Conservation (phyloP, 23 tunicate genomes). For the Ciona savignyi region DNA sequence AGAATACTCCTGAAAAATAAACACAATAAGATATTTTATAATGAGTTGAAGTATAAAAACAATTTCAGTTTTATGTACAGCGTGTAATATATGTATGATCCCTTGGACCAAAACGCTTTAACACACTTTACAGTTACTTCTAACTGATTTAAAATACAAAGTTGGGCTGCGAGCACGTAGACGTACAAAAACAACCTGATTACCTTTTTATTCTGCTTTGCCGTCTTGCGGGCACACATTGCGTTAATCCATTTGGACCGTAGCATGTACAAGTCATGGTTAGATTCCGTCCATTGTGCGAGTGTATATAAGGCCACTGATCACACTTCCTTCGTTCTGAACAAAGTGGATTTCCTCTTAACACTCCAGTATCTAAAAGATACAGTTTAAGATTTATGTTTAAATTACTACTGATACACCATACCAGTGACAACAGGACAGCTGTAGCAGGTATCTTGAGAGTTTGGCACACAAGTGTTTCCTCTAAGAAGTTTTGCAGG, state of each 20-base stretch:
- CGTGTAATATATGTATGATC: too few relatives aligned
- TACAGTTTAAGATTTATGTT: too few relatives aligned
- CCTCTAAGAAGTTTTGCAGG: background rate
- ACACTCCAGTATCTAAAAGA: background rate
- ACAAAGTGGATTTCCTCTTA: slow-evolving; percentile 13
- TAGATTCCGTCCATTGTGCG: background rate
- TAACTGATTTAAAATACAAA: too few relatives aligned
- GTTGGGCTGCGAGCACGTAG: too few relatives aligned
- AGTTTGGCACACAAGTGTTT: background rate
- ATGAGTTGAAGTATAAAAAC: too few relatives aligned
- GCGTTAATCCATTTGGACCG: slow-evolving; percentile 15
- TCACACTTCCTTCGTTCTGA: slow-evolving; percentile 7
- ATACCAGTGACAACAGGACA: background rate
- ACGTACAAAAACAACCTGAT: too few relatives aligned
- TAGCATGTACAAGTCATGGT: slow-evolving; percentile 16
- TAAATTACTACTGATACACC: background rate
- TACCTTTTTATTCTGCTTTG: background rate
- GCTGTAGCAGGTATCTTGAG: background rate
- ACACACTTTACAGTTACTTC: too few relatives aligned
- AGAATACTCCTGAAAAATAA: background rate
- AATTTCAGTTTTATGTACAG: too few relatives aligned
- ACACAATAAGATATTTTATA: too few relatives aligned
- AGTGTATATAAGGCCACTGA: slow-evolving; percentile 8
- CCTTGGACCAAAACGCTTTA: too few relatives aligned
- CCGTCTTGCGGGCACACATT: background rate